A percentile compares a stretch with the other conserved stretches of the same genome.
Conservation (phyloP, 2,113 vertebrate species). For the Chloropsis hardwickii region DNA sequence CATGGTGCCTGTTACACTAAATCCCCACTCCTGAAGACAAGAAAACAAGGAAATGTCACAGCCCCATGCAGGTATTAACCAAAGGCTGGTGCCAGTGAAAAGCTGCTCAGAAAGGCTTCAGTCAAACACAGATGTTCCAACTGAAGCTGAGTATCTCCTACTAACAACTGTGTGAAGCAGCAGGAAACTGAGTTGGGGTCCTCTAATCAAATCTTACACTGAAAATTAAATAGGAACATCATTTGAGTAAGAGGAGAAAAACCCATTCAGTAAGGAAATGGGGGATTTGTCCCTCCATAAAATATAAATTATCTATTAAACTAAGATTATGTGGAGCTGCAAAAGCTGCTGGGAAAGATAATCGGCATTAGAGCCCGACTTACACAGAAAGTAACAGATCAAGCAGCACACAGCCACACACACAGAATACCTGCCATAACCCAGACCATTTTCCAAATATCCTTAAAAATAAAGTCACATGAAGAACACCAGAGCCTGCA, state of each 20-base stretch:
- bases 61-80: not conserved
- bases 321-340: not conserved
- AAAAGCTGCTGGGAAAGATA: not conserved
- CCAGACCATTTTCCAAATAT: not conserved
- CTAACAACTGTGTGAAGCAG: not conserved
- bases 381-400: not conserved
- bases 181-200: not conserved
- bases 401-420: not conserved
- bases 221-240: not conserved
- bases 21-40: not conserved
- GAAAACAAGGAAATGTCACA: not conserved
- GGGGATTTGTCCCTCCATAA: not conserved
- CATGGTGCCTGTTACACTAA: not conserved
- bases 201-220: not conserved
- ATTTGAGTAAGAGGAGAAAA: not conserved
- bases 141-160: not conserved
- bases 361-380: not conserved
- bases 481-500: not conserved
- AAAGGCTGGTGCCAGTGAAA: not conserved
- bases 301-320: not conserved
- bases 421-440: not conserved
- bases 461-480: not conserved
- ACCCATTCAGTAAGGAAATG: not conserved
- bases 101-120: not conserved
- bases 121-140: not conserved